Percentiles rank a stretch among this genome's conserved stretches.
Conservation (phyloP, 92 coral and sea anemone genomes). For the Phenganax stokvisi region DNA sequence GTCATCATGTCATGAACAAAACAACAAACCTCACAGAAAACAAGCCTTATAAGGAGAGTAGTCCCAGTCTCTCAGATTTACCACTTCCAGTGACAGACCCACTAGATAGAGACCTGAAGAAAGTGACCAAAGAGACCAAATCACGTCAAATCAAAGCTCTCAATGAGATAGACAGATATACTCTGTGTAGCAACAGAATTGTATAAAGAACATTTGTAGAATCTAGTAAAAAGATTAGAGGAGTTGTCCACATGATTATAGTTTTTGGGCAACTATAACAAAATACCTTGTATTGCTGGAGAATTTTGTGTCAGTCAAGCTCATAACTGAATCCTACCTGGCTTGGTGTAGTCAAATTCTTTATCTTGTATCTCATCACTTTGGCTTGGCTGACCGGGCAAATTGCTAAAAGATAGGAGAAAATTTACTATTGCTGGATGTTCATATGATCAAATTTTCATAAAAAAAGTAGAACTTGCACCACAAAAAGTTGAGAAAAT, state of each 20-base stretch:
- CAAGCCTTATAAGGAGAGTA: constrained; percentile 28
- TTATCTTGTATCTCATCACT: constrained; percentile 37
- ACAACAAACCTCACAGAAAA: constrained; percentile 46
- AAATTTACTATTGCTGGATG: neutral
- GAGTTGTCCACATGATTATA: neutral
- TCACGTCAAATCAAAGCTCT: constrained; percentile 55
- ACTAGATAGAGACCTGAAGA: constrained; percentile 7
- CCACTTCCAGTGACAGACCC: constrained; percentile 28
- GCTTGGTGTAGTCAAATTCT: neutral
- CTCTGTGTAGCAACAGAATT: constrained; percentile 88
- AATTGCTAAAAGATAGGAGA: constrained; percentile 61
- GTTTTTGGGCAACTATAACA: neutral
- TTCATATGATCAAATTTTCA: neutral
- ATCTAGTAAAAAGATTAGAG: neutral
- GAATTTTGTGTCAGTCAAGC: neutral
- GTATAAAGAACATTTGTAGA: constrained; percentile 36
- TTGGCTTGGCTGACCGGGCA: constrained; percentile 94
- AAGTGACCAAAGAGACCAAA: neutral
- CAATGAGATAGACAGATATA: constrained; percentile 87
- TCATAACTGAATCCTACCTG: constrained; percentile 16
- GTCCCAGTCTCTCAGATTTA: constrained; percentile 22
- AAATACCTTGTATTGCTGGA: neutral
- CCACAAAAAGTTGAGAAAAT: neutral
- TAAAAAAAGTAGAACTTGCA: neutral
- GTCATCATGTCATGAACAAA: constrained; percentile 58